Conservation (phyloP, 2,797 vertebrate genomes). For the Oreochromis grahami region DNA sequence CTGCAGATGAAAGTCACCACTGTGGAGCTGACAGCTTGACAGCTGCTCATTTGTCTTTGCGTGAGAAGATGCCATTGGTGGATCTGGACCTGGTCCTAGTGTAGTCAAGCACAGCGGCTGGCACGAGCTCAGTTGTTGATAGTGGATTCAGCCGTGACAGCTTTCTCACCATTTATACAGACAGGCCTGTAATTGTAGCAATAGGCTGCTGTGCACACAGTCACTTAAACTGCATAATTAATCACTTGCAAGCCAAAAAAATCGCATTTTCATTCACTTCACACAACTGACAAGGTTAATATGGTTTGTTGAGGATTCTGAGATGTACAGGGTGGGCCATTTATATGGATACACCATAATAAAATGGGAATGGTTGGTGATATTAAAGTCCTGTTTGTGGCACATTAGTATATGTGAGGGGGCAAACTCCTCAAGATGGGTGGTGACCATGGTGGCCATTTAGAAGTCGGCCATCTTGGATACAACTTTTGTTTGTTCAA, state of each 20-base stretch:
- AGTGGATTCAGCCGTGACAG: slow-evolving; percentile 11
- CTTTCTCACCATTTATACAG: slow-evolving; percentile 26
- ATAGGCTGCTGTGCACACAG: background rate
- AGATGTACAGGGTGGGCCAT: background rate
- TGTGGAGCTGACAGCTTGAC: slow-evolving; percentile 56
- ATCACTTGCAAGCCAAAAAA: background rate
- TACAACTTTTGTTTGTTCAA: too few relatives aligned
- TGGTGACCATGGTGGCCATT: too few relatives aligned
- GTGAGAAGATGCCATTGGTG: slow-evolving; percentile 67
- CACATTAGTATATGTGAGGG: too few relatives aligned
- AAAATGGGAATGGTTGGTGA: too few relatives aligned
- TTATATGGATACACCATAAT: too few relatives aligned
- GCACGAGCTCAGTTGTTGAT: slow-evolving; percentile 56
- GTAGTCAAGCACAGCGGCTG: slow-evolving; percentile 48
- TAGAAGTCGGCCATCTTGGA: too few relatives aligned
- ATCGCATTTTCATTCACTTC: background rate
- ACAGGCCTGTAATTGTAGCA: background rate
- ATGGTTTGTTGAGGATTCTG: background rate
- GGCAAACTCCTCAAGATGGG: too few relatives aligned
- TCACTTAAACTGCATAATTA: background rate
- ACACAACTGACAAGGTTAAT: background rate
- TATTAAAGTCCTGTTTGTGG: too few relatives aligned
- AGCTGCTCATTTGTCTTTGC: slow-evolving; percentile 70
- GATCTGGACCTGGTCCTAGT: slow-evolving; percentile 43
- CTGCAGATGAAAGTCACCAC: slow-evolving; percentile 31